Evolutionary conservation across 1,140 invertebrate genomes (phyloP), one percentile per base, ranked within the genome.

Genomic region (Sitophilus oryzae): DNA sequence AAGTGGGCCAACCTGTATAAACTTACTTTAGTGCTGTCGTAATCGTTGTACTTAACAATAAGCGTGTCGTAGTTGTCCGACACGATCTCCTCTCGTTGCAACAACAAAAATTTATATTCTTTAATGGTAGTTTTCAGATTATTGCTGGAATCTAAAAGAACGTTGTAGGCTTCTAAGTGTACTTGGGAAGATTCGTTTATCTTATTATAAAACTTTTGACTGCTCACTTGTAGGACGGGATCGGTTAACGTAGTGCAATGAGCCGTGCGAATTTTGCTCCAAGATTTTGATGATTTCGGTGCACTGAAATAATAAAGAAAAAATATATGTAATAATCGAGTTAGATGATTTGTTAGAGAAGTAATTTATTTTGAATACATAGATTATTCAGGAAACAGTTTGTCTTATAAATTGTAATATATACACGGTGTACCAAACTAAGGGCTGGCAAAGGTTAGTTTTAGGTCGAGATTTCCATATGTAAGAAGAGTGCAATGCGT

Each of bases 261-360:
- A 21, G 50, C 52, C 19, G 64, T 58, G 47, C 62, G 60, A 22
- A 59, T 61, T 65, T 64, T 66, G 30, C 56, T 65, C 62, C 63
- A 76, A 41, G 62, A 65, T 66, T 79, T 79, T 62, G 76, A 77
- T 52, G 76, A 76, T 36, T 79, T 76, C 6, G 81, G 81, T 10
- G 80, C 79, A 64, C 81, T 82, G 64, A 44, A 74, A 62, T 14
- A 45, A n/a, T n/a, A n/a, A n/a, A n/a, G n/a, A n/a, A n/a, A n/a
- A n/a, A n/a, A n/a, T n/a, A n/a, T n/a, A n/a, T n/a, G n/a, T n/a
- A n/a, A n/a, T n/a, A n/a, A n/a, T n/a, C n/a, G n/a, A n/a, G n/a
- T n/a, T n/a, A n/a, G n/a, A n/a, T n/a, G n/a, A n/a, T n/a, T n/a
- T n/a, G n/a, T n/a, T n/a, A n/a, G n/a, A n/a, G n/a, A n/a, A n/a